phyloP scores from a whole-genome alignment of 2,113 vertebrate genomes.

The Egretta garzetta region DNA sequence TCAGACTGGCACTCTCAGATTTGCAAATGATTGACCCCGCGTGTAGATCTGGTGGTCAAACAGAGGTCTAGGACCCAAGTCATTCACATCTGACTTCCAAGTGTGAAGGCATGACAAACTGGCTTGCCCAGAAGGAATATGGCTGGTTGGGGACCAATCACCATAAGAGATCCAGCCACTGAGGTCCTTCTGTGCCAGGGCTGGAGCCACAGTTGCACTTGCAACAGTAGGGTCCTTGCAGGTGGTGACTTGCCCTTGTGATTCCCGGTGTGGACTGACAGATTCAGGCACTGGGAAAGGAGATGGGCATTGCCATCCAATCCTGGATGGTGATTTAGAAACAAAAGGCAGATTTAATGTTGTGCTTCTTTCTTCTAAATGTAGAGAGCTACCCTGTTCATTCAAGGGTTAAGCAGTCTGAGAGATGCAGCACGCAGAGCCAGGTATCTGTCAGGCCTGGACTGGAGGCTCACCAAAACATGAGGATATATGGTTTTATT shows the following conservation, averaged over 20 bases:
- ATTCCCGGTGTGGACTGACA: background rate
- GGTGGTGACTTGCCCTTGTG: background rate
- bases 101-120: background rate
- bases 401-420: slow-evolving; percentile 14
- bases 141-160: background rate
- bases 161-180: background rate
- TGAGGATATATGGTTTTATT: slow-evolving; percentile 40
- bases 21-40: background rate
- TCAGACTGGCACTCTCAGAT: background rate
- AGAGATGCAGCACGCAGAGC: background rate
- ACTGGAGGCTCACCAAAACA: slow-evolving; percentile 25
- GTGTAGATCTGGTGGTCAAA: background rate
- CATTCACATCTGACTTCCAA: background rate
- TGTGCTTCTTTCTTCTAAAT: background rate
- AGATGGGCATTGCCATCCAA: background rate
- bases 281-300: background rate
- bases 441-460: slow-evolving; percentile 49
- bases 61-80: background rate
- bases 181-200: background rate
- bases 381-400: background rate
- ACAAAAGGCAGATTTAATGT: background rate
- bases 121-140: background rate
- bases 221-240: background rate
- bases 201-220: background rate
- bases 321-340: background rate